These are phyloP conservation scores for Albula glossodonta DNA, from an alignment of 2,113 vertebrate species.

Conservation along the genomic window DNA sequence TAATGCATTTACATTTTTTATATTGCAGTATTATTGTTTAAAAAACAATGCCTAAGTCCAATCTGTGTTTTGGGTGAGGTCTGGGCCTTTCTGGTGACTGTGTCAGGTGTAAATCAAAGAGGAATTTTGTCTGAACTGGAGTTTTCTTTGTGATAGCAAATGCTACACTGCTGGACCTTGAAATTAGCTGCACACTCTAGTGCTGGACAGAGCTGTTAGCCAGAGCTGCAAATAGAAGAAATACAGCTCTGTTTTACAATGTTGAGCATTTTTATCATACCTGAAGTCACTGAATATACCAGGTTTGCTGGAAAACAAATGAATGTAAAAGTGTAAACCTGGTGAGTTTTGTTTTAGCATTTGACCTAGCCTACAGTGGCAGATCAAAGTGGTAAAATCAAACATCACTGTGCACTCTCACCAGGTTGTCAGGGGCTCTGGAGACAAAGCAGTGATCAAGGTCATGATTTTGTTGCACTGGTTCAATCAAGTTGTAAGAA, in stretches of 20 bases:
- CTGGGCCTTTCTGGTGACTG: neutral
- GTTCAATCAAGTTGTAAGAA: constrained; percentile 11
- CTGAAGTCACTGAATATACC: neutral
- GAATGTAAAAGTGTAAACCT: neutral
- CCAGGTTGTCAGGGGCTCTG: neutral
- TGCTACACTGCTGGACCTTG: neutral
- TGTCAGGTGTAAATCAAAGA: neutral
- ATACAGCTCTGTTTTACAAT: neutral
- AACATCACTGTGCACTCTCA: neutral
- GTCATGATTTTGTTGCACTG: neutral
- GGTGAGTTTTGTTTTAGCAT: neutral
- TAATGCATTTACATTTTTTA: too few relatives aligned
- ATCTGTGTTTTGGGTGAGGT: too few relatives aligned
- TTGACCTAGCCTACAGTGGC: neutral
- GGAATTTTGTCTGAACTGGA: neutral
- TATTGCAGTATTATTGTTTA: too few relatives aligned
- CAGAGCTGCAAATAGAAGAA: neutral
- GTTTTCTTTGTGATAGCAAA: neutral
- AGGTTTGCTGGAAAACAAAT: neutral
- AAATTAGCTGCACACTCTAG: neutral
- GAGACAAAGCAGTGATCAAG: neutral
- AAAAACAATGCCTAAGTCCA: too few relatives aligned
- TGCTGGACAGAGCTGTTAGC: neutral
- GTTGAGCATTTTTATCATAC: neutral
- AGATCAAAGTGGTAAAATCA: neutral